Evolutionary conservation across 1,140 invertebrate species (phyloP), one percentile per base, ranked within the genome.

Genomic region (Hyphantria cunea): DNA sequence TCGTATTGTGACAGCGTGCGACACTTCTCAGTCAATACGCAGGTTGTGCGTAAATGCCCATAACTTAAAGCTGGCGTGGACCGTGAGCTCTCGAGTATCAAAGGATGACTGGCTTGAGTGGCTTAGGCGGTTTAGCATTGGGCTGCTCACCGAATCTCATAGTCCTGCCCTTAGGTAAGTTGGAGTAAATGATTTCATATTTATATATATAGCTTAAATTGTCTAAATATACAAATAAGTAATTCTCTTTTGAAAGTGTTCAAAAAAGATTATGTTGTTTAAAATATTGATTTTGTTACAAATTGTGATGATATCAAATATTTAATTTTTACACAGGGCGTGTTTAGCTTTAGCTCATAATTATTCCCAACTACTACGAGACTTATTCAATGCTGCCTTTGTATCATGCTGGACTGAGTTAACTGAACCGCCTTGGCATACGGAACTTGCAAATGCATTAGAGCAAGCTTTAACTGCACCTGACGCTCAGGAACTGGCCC

Each of bases 71-170:
- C 93, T 96, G 77, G 96, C 97, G 0, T 98, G 97, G 96, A 95
- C 95, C n/a, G 96, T 96, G 0, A 96, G 95, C 6, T 93, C 96
- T 51, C 93, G 97, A 59, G 97, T 98, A 0, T 98, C 97, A 5
- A 98, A 99, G 86, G 99, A 99, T 72, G 99, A 99, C 87, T 99
- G 99, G 99, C 91, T 99, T 6, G 98, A 99, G 90, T 99, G 98
- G 99, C 84, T 99, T 7, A 92, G 96, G 47, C 93, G 97, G 25
- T 92, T 99, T 31, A 97, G 97, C 53, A 97, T 98, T 68, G 98
- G 98, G 59, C 92, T 99, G 9, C 92, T 99, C 2, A 99, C 99
- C 80, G 97, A 99, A 81, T 99, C 98, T 0, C 97, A 98, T 5
- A 98, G 98, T 12, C 97, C 98, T 12, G 97, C 98, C 0, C 90